Evolutionary conservation across 2,888 invertebrate genomes (phyloP).

Genomic region (Neoaliturus tenellus): DNA sequence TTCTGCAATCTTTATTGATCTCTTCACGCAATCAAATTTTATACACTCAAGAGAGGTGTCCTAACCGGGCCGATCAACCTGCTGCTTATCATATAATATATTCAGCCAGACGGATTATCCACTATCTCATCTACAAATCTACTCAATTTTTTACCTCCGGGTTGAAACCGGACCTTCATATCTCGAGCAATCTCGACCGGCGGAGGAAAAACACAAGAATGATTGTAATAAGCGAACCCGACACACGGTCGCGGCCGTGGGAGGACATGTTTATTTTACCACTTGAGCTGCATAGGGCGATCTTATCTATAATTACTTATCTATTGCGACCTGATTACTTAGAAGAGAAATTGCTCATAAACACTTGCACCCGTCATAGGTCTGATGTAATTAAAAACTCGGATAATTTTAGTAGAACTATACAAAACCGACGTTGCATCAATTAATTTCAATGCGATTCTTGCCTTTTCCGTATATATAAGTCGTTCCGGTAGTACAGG

Average conservation of each 20-base stretch:
- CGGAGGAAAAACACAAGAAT: conserved; percentile 33
- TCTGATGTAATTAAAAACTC: background rate
- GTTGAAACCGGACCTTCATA: conserved; percentile 15
- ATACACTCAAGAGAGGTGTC: too few species aligned
- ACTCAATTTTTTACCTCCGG: conserved; percentile 11
- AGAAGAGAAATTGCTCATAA: background rate
- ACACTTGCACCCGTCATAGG: background rate
- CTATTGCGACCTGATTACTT: conserved; percentile 22
- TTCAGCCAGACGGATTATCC: background rate
- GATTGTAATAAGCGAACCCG: conserved; percentile 12
- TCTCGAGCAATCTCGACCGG: conserved; percentile 9
- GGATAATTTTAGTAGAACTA: too few species aligned
- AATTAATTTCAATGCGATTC: too few species aligned
- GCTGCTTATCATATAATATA: background rate
- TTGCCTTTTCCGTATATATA: too few species aligned
- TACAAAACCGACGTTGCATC: too few species aligned
- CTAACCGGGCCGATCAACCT: too few species aligned
- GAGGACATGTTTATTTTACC: conserved; percentile 39
- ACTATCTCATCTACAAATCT: conserved; percentile 1
- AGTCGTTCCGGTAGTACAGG: too few species aligned
- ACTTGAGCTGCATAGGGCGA: background rate
- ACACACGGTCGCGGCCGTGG: background rate
- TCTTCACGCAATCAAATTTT: too few species aligned
- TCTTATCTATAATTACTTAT: conserved; percentile 44
- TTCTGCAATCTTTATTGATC: too few species aligned